These are phyloP conservation scores for Leptinotarsa undecemlineata DNA, from an alignment of 1,140 invertebrate genomes.

Conservation along the genomic window DNA sequence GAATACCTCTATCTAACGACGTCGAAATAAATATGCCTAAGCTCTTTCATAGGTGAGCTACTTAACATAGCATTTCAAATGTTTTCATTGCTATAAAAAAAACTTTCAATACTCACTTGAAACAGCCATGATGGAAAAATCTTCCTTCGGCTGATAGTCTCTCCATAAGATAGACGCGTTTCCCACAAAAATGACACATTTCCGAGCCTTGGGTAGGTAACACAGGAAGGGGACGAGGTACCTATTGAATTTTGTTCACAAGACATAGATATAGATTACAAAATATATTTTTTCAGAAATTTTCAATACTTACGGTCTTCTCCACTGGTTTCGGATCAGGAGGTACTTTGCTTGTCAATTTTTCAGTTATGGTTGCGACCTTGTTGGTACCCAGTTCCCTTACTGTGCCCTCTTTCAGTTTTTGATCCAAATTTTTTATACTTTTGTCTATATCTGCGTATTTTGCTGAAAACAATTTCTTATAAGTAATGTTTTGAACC, in stretches of 20 bases:
- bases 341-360: conserved; percentile 71
- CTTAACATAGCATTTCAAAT: too few relatives aligned
- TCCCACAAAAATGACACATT: conserved; percentile 84
- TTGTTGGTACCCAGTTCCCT: conserved; percentile 79
- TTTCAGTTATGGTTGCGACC: conserved; percentile 84
- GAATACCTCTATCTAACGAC: too few relatives aligned
- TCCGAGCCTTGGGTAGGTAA: conserved; percentile 72
- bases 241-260: background rate
- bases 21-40: too few relatives aligned
- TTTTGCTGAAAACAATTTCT: conserved; percentile 56
- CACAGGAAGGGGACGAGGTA: conserved; percentile 42
- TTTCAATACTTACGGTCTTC: conserved; percentile 63
- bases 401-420: conserved; percentile 77
- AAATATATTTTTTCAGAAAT: background rate
- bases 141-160: conserved; percentile 81
- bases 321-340: conserved; percentile 60
- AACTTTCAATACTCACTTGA: conserved; percentile 60
- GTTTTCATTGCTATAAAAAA: too few relatives aligned
- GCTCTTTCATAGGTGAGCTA: too few relatives aligned
- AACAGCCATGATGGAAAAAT: conserved; percentile 85
- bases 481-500: background rate
- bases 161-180: conserved; percentile 88
- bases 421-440: conserved; percentile 77
- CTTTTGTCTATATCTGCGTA: conserved; percentile 79
- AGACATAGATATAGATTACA: background rate